Evolutionary conservation across 2,888 invertebrate species (phyloP), one percentile per base, ranked within the genome.

Genomic region (Hypolimnas misippus): DNA sequence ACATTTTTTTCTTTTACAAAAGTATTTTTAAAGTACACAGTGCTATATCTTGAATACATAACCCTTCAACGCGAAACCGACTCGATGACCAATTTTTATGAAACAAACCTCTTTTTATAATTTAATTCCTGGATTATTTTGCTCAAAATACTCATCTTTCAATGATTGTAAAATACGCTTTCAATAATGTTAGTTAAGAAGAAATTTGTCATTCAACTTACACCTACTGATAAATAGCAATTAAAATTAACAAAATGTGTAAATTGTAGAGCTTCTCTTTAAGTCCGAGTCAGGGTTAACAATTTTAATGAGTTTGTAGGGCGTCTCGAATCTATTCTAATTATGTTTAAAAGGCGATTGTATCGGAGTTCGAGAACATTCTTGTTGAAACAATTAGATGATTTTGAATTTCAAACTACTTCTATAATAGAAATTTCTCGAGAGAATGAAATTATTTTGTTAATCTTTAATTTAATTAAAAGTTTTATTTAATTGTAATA

Each of bases 261-360:
- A 53, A 57, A 40, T 60, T 53, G 19, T 56, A 64, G 56, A 31
- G 38, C 52, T 60, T 46, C 52, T 56, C 51, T 42, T n/a, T 12
- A 42, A 50, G 50, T 50, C 57, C 57, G 40, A 57, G 40, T 25
- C n/a, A 51, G 40, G 29, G 57, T 59, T 66, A 59, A 54, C 61
- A 63, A 59, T 66, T 66, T 63, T 64, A 68, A 64, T 57, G 63
- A 62, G 61, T 62, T 66, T 56, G 57, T 55, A 65, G 59, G 57
- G 62, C 49, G 44, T 57, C 35, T 42, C 57, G 25, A 54, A 54
- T 57, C 40, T 52, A 60, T 61, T 63, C 52, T 61, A 57, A 62
- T 65, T 67, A 42, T 31, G 63, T 59, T 49, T 17, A 12, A 42
- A 58, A 55, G 38, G 54, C 49, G 40, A 54, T 61, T 61, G 40